phyloP scores from a whole-genome alignment of 2,113 vertebrate species.

The Orientallactaga bullata region DNA sequence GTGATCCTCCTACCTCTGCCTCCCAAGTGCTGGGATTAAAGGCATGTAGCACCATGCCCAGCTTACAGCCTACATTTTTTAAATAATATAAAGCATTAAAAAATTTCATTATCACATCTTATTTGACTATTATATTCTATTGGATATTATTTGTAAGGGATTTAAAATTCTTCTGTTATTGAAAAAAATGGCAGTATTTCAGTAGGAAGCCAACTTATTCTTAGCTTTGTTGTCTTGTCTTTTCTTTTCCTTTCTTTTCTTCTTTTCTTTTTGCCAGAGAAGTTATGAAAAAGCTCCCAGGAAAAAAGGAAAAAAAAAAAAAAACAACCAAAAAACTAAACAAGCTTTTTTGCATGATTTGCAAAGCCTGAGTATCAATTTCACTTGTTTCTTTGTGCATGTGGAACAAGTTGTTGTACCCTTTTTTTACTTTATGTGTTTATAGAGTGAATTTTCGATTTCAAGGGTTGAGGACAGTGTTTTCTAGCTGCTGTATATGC shows the following conservation, averaged over 20 bases:
- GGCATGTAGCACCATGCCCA: too few species aligned
- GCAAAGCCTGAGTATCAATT: neutral
- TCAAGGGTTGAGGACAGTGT: neutral
- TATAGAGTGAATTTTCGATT: neutral
- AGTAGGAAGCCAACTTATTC: neutral
- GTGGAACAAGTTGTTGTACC: neutral
- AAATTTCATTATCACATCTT: neutral
- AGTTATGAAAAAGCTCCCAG: neutral
- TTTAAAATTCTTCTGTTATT: neutral
- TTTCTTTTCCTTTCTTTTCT: too few species aligned
- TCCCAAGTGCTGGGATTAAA: too few species aligned
- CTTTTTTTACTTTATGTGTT: neutral
- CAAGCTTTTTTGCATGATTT: neutral
- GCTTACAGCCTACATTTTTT: neutral
- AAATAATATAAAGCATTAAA: neutral
- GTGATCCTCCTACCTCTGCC: too few species aligned
- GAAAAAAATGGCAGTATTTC: neutral
- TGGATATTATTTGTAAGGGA: neutral
- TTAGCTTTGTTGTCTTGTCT: slow-evolving; percentile 13
- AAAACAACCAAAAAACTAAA: slow-evolving; percentile 5
- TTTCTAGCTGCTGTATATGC: neutral
- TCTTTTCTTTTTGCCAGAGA: too few species aligned
- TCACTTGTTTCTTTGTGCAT: neutral
- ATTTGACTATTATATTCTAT: neutral
- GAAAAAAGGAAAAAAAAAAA: slow-evolving; percentile 14